phyloP scores from a whole-genome alignment of 2,113 vertebrate species.

The Astatotilapia flaviijosephi region DNA sequence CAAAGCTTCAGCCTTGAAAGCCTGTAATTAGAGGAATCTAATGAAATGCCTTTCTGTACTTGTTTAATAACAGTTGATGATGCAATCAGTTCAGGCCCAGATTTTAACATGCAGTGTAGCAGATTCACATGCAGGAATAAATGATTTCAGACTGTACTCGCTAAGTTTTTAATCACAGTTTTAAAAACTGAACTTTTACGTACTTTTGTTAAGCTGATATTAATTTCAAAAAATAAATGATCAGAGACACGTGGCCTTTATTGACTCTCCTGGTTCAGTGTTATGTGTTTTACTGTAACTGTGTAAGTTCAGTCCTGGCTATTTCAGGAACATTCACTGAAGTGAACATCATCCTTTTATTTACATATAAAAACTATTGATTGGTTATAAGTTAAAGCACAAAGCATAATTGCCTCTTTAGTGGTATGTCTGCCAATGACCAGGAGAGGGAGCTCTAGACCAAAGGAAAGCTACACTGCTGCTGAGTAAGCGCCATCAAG shows the following conservation, averaged over 20 bases:
- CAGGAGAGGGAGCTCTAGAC: not conserved
- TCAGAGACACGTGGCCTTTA: not conserved
- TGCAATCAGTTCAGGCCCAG: not conserved
- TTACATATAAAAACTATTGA: not conserved
- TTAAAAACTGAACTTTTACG: constrained; percentile 31
- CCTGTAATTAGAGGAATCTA: not conserved
- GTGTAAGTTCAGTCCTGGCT: not conserved
- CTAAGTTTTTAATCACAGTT: constrained; percentile 25
- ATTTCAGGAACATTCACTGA: not conserved
- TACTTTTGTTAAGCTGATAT: constrained; percentile 31
- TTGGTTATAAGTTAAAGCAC: not conserved
- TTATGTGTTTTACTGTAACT: not conserved
- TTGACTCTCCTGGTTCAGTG: not conserved
- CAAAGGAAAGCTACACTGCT: not conserved
- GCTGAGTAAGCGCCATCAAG: not conserved
- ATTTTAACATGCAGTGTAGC: constrained; percentile 3
- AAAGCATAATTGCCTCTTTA: not conserved
- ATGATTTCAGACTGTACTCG: not conserved
- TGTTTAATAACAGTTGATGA: not conserved
- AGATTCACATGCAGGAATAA: not conserved
- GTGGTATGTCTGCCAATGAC: not conserved
- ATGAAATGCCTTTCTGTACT: not conserved
- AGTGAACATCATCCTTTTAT: not conserved
- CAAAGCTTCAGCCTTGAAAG: not conserved
- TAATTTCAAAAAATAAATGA: constrained; percentile 41